A percentile compares a stretch with the other conserved stretches of the same genome.
phyloP scores from a whole-genome alignment of 1,140 invertebrate species.

The Linepithema humile region DNA sequence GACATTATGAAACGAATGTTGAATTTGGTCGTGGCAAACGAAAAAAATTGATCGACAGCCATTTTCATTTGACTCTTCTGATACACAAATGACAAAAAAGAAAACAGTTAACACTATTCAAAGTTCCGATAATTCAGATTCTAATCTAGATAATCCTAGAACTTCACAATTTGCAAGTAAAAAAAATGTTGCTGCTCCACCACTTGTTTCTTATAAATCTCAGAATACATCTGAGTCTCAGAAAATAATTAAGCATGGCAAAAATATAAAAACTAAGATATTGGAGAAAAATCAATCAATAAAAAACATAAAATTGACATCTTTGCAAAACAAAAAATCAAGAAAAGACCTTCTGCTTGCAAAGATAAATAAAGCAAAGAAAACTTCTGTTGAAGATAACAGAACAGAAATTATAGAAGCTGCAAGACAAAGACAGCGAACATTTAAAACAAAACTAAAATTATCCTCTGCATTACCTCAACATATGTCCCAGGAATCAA shows the following conservation, averaged over 20 bases:
- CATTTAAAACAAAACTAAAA: not conserved
- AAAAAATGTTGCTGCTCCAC: constrained; percentile 1
- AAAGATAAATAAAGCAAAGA: not conserved
- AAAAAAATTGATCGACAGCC: not conserved
- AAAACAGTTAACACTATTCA: not conserved
- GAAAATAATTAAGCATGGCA: not conserved
- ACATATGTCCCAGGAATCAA: not conserved
- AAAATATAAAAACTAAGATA: constrained; percentile 4
- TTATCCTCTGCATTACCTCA: not conserved
- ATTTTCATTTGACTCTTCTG: not conserved
- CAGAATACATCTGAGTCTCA: not conserved
- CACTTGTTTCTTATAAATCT: not conserved
- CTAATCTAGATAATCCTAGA: not conserved
- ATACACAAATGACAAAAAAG: not conserved
- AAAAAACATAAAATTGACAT: not conserved
- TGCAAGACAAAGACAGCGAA: not conserved
- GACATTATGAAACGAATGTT: not conserved
- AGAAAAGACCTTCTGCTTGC: not conserved
- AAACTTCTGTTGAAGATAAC: not conserved
- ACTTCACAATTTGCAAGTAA: not conserved
- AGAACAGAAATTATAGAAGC: not conserved
- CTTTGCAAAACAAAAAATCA: not conserved
- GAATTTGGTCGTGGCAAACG: not conserved
- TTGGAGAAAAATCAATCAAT: not conserved
- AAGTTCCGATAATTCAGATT: not conserved